Percentiles rank a stretch among this genome's conserved stretches.
Evolutionary conservation across 2,888 invertebrate species (phyloP).

Genomic region (Proisotoma minuta): DNA sequence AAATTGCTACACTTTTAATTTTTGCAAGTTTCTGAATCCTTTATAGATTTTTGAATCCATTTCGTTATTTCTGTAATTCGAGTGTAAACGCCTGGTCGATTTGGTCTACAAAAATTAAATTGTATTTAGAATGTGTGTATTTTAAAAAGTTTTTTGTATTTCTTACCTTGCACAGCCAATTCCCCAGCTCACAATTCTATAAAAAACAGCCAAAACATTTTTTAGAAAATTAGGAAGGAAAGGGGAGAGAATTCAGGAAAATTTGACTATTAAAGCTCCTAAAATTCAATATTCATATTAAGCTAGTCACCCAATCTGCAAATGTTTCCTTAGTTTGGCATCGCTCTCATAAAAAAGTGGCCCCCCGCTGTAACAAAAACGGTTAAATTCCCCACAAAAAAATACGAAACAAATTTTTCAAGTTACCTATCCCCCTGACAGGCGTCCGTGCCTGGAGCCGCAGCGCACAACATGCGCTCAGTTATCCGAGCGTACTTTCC

Average conservation of each 20-base stretch:
- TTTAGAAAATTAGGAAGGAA: too few relatives aligned
- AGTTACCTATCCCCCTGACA: slow-evolving; percentile 26
- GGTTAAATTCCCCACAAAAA: background rate
- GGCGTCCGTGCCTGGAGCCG: slow-evolving; percentile 39
- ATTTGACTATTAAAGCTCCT: too few relatives aligned
- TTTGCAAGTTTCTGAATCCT: too few relatives aligned
- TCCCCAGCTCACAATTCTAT: too few relatives aligned
- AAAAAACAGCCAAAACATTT: too few relatives aligned
- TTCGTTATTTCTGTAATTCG: slow-evolving; percentile 38
- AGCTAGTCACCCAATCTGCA: slow-evolving; percentile 42
- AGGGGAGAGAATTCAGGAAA: too few relatives aligned
- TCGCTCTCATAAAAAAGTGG: slow-evolving; percentile 26
- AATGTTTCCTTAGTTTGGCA: slow-evolving; percentile 16
- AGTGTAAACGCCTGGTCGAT: slow-evolving; percentile 44
- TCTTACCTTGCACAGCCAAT: slow-evolving; percentile 17
- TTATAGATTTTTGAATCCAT: too few relatives aligned
- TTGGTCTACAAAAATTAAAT: slow-evolving; percentile 12
- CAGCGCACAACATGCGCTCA: slow-evolving; percentile 44
- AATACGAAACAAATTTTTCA: background rate
- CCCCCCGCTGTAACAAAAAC: slow-evolving; percentile 23
- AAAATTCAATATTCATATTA: too few relatives aligned
- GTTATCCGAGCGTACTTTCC: slow-evolving; percentile 41
- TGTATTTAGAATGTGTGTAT: background rate
- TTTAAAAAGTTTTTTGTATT: background rate
- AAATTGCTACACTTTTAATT: too few relatives aligned